Evolutionary conservation across 2,888 invertebrate genomes (phyloP), one percentile per base, ranked within the genome.

Genomic region (Hemithea aestivaria): DNA sequence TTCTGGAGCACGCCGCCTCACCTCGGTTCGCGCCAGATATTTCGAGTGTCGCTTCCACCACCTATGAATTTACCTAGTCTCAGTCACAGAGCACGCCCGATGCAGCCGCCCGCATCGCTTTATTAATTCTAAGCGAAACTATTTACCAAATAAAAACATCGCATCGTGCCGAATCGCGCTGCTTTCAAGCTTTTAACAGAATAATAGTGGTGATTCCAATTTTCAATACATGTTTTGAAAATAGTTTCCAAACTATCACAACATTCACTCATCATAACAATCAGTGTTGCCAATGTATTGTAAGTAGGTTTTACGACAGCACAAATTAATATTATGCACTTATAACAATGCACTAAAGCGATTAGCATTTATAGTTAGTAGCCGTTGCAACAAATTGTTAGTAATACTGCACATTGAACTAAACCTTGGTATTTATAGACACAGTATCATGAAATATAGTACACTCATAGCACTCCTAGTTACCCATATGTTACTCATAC

Each of bases 1-100:
- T 85, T 85, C 87, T 85, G 73, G 88, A 89, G 80, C 87, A 85
- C 77, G 84, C 68, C 73, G 70, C 74, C 85, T 79, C 83, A 67
- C 82, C 83, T 74, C 81, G 67, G 72, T 62, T 73, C 82, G 78
- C 80, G 71, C 77, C 80, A 74, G 88, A 88, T 82, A 84, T 88
- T 76, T 88, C 87, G 75, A 87, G 85, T 82, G 81, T 71, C 78
- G 73, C 76, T 75, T 74, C 79, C 71, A 77, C 75, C 81, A 82
- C 79, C 83, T 84, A 80, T 80, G 78, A 80, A 76, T 75, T 77
- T 80, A 76, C 74, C 78, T 79, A 80, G 77, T 71, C 79, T 80
- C 78, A 79, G 83, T 79, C 75, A 75, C 68, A 76, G 63, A 64
- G 66, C 64, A 72, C 72, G 69, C 61, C 66, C 75, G 75, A 71